Conservation (phyloP, 2,888 invertebrate species). For the Plutella xylostella region DNA sequence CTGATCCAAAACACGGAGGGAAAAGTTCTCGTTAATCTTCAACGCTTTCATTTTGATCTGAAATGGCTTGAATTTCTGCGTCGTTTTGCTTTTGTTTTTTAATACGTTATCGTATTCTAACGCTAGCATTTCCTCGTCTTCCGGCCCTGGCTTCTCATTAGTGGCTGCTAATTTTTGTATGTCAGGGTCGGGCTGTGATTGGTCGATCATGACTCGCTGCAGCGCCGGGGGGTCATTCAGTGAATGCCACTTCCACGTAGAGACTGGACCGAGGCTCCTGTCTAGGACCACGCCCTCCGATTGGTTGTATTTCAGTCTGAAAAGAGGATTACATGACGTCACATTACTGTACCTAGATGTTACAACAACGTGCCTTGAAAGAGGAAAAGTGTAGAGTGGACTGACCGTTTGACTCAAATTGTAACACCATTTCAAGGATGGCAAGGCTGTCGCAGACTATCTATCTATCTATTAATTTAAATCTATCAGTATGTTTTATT, state of each 20-base stretch:
- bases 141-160: constrained; percentile 17
- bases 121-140: constrained; percentile 55
- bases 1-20: constrained; percentile 50
- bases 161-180: constrained; percentile 37
- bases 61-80: constrained; percentile 51
- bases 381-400: too few relatives aligned
- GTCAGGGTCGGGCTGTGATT: constrained; percentile 43
- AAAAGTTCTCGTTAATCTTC: constrained; percentile 57
- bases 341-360: too few relatives aligned
- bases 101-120: constrained; percentile 58
- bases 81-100: constrained; percentile 51
- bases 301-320: constrained; percentile 57
- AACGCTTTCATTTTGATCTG: constrained; percentile 60
- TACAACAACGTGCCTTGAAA: too few relatives aligned
- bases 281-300: constrained; percentile 59
- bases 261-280: constrained; percentile 44
- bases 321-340: constrained; percentile 9
- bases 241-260: constrained; percentile 61
- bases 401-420: too few relatives aligned
- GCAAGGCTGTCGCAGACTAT: too few relatives aligned
- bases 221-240: constrained; percentile 56
- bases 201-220: constrained; percentile 61
- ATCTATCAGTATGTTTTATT: too few relatives aligned
- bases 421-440: too few relatives aligned
- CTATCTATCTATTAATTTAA: too few relatives aligned